Evolutionary conservation across 2,797 vertebrate genomes (phyloP).

Genomic region (Choloepus didactylus): DNA sequence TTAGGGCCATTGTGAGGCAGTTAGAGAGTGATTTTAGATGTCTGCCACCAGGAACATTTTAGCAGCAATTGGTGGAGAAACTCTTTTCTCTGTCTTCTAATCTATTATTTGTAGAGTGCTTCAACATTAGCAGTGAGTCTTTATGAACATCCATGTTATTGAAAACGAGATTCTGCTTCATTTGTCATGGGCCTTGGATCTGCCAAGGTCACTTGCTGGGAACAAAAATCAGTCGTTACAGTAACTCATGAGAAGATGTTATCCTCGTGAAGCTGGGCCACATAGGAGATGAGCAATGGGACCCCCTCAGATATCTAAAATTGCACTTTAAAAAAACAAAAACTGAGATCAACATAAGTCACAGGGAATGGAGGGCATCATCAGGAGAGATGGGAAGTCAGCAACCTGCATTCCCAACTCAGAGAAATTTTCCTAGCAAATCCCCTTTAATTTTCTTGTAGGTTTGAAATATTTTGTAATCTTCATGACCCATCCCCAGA

Average conservation of each 20-base stretch:
- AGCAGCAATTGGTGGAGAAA: not conserved
- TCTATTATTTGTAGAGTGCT: rapidly evolving
- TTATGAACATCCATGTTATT: not conserved
- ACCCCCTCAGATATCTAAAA: too few species aligned
- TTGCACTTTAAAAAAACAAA: not conserved
- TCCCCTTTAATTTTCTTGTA: not conserved
- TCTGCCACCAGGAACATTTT: not conserved
- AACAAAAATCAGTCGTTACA: not conserved
- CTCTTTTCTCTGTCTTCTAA: not conserved
- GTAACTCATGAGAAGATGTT: not conserved
- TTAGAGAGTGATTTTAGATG: not conserved
- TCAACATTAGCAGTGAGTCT: not conserved
- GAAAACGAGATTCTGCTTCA: not conserved
- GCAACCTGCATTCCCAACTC: not conserved
- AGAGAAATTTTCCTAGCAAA: not conserved
- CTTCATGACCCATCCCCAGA: too few species aligned
- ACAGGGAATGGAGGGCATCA: not conserved
- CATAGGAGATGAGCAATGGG: not conserved
- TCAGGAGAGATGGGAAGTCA: not conserved
- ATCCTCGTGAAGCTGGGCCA: not conserved
- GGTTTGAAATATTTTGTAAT: not conserved
- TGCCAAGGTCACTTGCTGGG: not conserved
- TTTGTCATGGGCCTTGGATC: not conserved
- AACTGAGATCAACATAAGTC: not conserved
- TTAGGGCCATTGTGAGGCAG: not conserved